These are phyloP conservation scores for Tragulus kanchil DNA, from an alignment of 2,113 vertebrate genomes.

Conservation along the genomic window DNA sequence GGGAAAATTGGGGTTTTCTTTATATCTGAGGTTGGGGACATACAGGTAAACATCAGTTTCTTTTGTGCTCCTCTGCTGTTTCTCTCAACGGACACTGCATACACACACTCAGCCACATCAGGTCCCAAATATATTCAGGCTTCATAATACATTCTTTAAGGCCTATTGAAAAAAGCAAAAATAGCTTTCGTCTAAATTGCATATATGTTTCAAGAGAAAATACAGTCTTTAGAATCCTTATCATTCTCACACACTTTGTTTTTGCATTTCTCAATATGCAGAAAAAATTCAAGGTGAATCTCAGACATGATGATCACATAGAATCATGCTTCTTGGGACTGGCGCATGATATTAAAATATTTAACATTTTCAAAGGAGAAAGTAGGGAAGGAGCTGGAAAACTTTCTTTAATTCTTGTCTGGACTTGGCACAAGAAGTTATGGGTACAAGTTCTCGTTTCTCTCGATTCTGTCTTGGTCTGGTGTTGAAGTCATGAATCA, in stretches of 20 bases:
- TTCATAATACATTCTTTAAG: neutral
- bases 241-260: neutral
- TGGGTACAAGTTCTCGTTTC: neutral
- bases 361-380: neutral
- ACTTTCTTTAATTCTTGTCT: neutral
- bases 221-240: neutral
- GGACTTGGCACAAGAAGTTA: neutral
- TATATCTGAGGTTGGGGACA: neutral
- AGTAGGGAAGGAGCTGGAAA: neutral
- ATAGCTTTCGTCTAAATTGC: conserved; percentile 7
- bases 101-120: neutral
- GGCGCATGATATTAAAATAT: neutral
- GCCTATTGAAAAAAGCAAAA: neutral
- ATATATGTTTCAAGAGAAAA: neutral
- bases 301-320: neutral
- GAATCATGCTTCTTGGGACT: neutral
- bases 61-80: neutral
- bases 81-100: neutral
- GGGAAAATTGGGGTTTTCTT: neutral
- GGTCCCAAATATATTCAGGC: neutral
- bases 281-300: neutral
- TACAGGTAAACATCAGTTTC: neutral
- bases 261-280: neutral
- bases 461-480: neutral
- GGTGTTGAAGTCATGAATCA: neutral